Evolutionary conservation across 2,888 invertebrate genomes (phyloP), one percentile per base, ranked within the genome.

Genomic region (Dione vanillae): DNA sequence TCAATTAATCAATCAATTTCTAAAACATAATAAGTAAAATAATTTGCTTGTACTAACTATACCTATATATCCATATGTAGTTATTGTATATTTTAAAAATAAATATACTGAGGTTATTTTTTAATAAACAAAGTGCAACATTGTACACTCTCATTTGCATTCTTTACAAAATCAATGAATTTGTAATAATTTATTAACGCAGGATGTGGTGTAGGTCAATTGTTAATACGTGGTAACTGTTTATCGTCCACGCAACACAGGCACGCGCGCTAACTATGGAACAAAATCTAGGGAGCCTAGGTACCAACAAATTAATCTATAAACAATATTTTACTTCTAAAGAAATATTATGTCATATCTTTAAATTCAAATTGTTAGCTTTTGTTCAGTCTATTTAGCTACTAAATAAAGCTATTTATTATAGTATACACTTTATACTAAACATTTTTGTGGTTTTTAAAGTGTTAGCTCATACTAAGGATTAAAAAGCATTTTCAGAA

Each of bases 261-360:
- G 54, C 85, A 82, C 83, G 86, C 85, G 84, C 81, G 83, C 75
- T 91, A 88, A 91, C 91, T 91, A 87, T 88, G 85, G 79, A 87
- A 91, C 90, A 90, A 91, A 91, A 91, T 87, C 85, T 87, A n/a
- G n/a, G n/a, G n/a, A n/a, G n/a, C 83, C 87, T 87, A 88, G 88
- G 86, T 89, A 86, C 85, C 85, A 83, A 84, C 85, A 84, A 88
- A 91, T 91, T 89, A 91, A 91, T 92, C 91, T 90, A 85, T 81
- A 78, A 77, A 77, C 79, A 77, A 77, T 82, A 78, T 78, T 83
- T 84, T 83, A 82, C 82, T 79, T 80, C 83, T 62, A 54, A 43
- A 37, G 80, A 81, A 86, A 83, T 85, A 82, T 84, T 83, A 84
- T 79, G 79, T 76, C 84, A 87, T 85, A 84, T 82, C 8, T 49